A percentile compares a stretch with the other conserved stretches of the same genome.
Conservation (phyloP, 2,113 vertebrate species). For the Vombatus ursinus region DNA sequence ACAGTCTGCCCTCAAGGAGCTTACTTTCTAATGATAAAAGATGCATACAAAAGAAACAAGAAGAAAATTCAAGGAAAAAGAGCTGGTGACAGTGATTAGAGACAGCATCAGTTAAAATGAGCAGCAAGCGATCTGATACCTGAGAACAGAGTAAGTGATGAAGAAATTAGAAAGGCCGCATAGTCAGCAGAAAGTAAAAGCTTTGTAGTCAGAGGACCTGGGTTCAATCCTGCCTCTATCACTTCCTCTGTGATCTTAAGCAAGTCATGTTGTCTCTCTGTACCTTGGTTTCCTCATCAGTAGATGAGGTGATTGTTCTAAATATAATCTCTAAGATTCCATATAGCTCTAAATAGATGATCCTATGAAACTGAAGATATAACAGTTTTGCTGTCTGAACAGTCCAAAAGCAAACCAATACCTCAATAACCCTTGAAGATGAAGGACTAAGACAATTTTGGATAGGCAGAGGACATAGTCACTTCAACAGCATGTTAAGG, state of each 20-base stretch:
- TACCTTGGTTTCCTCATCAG: background rate
- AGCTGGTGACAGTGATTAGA: background rate
- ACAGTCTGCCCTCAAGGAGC: background rate
- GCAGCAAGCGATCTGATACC: background rate
- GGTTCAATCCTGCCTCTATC: background rate
- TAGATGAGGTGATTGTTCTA: background rate
- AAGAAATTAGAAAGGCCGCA: background rate
- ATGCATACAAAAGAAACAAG: background rate
- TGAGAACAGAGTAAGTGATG: background rate
- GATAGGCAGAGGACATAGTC: background rate
- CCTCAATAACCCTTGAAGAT: background rate
- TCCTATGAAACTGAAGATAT: background rate
- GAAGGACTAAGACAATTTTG: background rate
- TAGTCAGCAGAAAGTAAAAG: background rate
- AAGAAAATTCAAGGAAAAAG: background rate
- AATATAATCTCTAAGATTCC: too few relatives aligned
- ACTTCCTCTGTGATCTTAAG: background rate
- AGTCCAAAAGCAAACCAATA: background rate
- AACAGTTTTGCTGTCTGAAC: background rate
- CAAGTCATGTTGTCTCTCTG: background rate
- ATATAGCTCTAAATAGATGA: background rate
- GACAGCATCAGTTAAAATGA: background rate
- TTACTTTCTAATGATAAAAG: background rate
- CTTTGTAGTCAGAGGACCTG: background rate
- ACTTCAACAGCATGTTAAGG: background rate